A percentile compares a stretch with the other conserved stretches of the same genome.
Evolutionary conservation across 2,797 vertebrate species (phyloP).

Genomic region (Chloroceryle amazona): DNA sequence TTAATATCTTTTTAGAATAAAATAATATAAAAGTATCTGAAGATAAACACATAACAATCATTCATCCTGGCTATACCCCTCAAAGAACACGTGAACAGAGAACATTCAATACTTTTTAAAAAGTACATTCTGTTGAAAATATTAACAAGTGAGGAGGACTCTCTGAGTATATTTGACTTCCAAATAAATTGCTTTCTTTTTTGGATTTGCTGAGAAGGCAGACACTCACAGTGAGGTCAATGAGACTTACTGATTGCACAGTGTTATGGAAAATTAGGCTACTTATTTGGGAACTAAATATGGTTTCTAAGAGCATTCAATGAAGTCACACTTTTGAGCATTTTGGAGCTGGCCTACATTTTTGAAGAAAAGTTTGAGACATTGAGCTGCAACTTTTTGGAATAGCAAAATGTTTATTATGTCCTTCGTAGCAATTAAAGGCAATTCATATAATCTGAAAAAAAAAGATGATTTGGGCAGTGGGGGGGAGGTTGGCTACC

Average conservation of each 20-base stretch:
- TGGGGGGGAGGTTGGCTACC: background rate
- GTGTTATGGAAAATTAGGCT: slow-evolving; percentile 66
- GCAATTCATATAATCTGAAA: background rate
- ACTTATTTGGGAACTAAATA: slow-evolving; percentile 69
- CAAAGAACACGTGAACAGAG: background rate
- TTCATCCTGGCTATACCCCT: background rate
- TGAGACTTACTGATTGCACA: slow-evolving; percentile 66
- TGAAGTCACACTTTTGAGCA: slow-evolving; percentile 28
- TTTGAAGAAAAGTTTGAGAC: background rate
- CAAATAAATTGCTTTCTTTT: slow-evolving; percentile 56
- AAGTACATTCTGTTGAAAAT: slow-evolving; percentile 27
- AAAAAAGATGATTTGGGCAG: background rate
- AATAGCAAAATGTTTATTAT: background rate
- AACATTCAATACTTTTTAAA: background rate
- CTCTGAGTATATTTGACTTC: slow-evolving; percentile 44
- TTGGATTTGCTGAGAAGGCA: slow-evolving; percentile 66
- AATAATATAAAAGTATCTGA: slow-evolving; percentile 25
- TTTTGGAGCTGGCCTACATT: slow-evolving; percentile 58
- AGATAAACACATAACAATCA: slow-evolving; percentile 46
- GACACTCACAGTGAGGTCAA: slow-evolving; percentile 58
- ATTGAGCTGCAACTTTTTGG: slow-evolving; percentile 11
- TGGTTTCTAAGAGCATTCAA: slow-evolving; percentile 35
- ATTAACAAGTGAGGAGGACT: slow-evolving; percentile 15
- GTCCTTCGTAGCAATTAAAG: background rate
- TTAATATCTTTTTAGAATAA: slow-evolving; percentile 52